A percentile compares a stretch with the other conserved stretches of the same genome.
Evolutionary conservation across 2,113 vertebrate species (phyloP).

Genomic region (Hemiscyllium ocellatum): DNA sequence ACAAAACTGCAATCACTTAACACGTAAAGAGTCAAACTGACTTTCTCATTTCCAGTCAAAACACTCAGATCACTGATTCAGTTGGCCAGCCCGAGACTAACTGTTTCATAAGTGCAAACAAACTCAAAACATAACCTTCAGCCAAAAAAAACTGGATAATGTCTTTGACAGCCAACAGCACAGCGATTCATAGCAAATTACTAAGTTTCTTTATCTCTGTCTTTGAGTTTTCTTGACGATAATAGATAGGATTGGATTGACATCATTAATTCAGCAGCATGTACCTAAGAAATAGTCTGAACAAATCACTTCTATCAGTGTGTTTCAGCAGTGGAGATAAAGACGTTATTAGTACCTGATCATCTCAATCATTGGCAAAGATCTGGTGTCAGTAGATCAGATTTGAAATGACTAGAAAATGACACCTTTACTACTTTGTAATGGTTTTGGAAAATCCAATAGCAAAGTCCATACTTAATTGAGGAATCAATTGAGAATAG

Average conservation of each 20-base stretch:
- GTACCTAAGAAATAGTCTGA: not conserved
- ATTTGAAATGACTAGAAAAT: not conserved
- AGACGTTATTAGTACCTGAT: not conserved
- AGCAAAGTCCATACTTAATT: not conserved
- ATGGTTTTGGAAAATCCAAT: not conserved
- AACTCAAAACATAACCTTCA: not conserved
- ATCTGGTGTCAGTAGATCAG: not conserved
- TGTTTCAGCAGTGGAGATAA: not conserved
- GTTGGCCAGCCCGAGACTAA: not conserved
- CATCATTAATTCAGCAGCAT: not conserved
- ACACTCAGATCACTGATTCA: conserved; percentile 34
- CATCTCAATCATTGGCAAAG: not conserved
- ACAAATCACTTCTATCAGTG: not conserved
- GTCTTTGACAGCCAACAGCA: conserved; percentile 9
- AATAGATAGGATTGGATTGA: not conserved
- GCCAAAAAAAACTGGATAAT: conserved; percentile 15
- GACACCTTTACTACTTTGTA: not conserved
- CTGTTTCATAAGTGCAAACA: conserved; percentile 3
- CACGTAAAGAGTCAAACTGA: conserved; percentile 19
- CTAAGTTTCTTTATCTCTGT: conserved; percentile 8
- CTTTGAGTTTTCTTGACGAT: not conserved
- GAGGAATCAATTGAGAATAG: not conserved
- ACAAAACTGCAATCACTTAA: conserved; percentile 22
- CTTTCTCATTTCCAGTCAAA: conserved; percentile 31
- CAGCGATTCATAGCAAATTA: conserved; percentile 10